Percentiles rank a stretch among this genome's conserved stretches.
Evolutionary conservation across 2,113 vertebrate genomes (phyloP).

Genomic region (Dicaeum eximium): DNA sequence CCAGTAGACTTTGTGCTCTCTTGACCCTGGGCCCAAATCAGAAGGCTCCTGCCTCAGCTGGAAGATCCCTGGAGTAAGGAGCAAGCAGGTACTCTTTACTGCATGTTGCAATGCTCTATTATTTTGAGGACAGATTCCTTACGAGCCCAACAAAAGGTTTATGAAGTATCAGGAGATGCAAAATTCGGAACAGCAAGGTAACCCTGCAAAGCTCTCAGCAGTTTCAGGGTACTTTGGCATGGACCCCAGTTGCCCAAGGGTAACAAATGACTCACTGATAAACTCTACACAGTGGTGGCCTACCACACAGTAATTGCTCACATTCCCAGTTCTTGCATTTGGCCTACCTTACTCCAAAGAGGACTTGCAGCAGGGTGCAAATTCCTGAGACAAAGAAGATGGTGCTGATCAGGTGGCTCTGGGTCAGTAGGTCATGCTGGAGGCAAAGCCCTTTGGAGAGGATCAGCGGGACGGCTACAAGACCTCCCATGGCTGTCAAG

Average conservation of each 20-base stretch:
- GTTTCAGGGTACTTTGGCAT: neutral
- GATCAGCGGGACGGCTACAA: constrained; percentile 89
- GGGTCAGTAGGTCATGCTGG: constrained; percentile 88
- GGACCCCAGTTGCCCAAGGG: neutral
- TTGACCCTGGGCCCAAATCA: neutral
- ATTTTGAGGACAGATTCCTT: neutral
- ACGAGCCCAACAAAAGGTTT: neutral
- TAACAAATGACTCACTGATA: neutral
- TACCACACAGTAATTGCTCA: neutral
- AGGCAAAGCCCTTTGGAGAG: constrained; percentile 89
- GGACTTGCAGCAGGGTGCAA: constrained; percentile 91
- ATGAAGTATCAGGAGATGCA: neutral
- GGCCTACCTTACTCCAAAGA: constrained; percentile 90
- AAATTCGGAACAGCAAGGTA: neutral
- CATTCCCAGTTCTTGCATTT: neutral
- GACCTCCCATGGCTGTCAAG: constrained; percentile 89
- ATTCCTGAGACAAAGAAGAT: constrained; percentile 95
- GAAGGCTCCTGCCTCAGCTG: neutral
- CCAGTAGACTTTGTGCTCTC: neutral
- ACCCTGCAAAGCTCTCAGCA: neutral
- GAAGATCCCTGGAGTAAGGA: neutral
- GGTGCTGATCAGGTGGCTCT: constrained; percentile 94
- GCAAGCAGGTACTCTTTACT: neutral
- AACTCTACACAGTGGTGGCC: neutral
- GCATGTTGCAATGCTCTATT: neutral